Conservation (phyloP, 2,888 invertebrate species). For the Thereva unica region DNA sequence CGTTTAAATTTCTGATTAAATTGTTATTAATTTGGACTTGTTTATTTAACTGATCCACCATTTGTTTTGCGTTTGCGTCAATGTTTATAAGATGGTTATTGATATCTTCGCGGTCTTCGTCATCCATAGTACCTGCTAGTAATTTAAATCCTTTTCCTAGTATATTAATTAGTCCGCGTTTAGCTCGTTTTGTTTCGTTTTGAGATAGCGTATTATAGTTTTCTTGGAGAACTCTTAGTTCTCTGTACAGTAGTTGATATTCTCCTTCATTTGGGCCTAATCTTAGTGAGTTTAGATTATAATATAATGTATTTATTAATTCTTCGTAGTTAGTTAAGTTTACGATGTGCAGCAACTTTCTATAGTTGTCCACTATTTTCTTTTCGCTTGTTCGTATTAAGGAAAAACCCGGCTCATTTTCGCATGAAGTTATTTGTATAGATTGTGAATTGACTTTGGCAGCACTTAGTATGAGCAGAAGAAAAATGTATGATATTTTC, state of each 20-base stretch:
- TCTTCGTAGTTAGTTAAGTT: too few relatives aligned
- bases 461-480: too few relatives aligned
- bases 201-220: neutral
- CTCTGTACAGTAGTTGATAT: constrained; percentile 3
- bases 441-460: too few relatives aligned
- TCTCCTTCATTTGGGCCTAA: neutral
- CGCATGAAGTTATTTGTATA: too few relatives aligned
- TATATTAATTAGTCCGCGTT: constrained; percentile 11
- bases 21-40: neutral
- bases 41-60: neutral
- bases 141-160: constrained; percentile 9
- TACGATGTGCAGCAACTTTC: too few relatives aligned
- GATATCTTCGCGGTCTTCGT: neutral
- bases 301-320: neutral
- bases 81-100: neutral
- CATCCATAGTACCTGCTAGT: neutral
- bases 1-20: neutral
- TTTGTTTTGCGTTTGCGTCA: neutral
- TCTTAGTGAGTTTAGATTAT: constrained; percentile 7
- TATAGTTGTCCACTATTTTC: too few relatives aligned
- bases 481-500: too few relatives aligned
- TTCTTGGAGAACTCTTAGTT: neutral
- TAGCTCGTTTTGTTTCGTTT: constrained; percentile 1
- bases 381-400: neutral
- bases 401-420: neutral